Percentiles rank a stretch among this genome's conserved stretches.
Evolutionary conservation across 2,888 invertebrate genomes (phyloP).

Genomic region (Orthosia incerta): DNA sequence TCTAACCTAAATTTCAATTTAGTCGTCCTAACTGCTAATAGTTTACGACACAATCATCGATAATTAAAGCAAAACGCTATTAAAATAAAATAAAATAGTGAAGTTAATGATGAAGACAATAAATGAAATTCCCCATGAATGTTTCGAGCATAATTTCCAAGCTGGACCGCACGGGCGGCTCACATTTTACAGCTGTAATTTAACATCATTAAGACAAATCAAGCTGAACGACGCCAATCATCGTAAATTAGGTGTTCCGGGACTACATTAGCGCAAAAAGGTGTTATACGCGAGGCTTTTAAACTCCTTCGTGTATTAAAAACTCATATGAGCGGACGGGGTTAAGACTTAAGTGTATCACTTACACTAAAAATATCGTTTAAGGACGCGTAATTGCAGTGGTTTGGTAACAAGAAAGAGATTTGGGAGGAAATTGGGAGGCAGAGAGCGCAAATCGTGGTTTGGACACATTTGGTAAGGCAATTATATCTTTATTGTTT

Average conservation of each 20-base stretch:
- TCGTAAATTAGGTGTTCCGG: slow-evolving; percentile 86
- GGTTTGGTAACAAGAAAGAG: slow-evolving; percentile 61
- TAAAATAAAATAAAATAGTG: slow-evolving; percentile 74
- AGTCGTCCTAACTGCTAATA: slow-evolving; percentile 21
- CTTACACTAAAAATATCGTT: slow-evolving; percentile 79
- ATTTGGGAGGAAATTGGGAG: slow-evolving; percentile 57
- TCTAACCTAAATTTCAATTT: slow-evolving; percentile 27
- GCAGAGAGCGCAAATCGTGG: slow-evolving; percentile 40
- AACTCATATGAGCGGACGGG: slow-evolving; percentile 71
- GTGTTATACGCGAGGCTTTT: slow-evolving; percentile 81
- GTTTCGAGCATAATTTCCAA: slow-evolving; percentile 71
- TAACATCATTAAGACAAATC: slow-evolving; percentile 88
- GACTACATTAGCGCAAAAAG: slow-evolving; percentile 83
- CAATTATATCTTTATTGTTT: slow-evolving; percentile 43
- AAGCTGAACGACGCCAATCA: slow-evolving; percentile 84
- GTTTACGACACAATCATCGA: slow-evolving; percentile 50
- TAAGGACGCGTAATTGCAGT: slow-evolving; percentile 73
- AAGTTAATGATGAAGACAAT: slow-evolving; percentile 74
- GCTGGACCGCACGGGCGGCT: slow-evolving; percentile 77
- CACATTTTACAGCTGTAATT: slow-evolving; percentile 83
- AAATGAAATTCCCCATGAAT: slow-evolving; percentile 77
- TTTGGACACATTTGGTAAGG: slow-evolving; percentile 32
- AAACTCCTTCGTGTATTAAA: slow-evolving; percentile 79
- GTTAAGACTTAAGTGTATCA: slow-evolving; percentile 73
- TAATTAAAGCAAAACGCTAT: slow-evolving; percentile 53